Percentiles rank a stretch among this genome's conserved stretches.
Evolutionary conservation across 1,140 invertebrate species (phyloP).

Genomic region (Drusus annulatus): DNA sequence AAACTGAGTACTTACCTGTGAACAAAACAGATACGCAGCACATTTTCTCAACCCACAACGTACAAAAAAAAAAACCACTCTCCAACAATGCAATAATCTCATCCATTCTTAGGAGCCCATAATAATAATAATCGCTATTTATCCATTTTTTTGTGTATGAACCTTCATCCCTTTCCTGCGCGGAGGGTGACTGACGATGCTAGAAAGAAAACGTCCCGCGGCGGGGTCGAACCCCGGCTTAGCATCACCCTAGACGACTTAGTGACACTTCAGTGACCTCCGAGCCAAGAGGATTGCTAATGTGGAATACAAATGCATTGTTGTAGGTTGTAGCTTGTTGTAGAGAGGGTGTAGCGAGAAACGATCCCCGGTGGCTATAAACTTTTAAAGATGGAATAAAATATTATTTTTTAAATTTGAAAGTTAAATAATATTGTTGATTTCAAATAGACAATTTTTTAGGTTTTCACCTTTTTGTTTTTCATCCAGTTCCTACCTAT

Average conservation of each 20-base stretch:
- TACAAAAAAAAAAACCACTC: not conserved
- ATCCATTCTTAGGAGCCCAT: not conserved
- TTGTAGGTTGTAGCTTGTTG: not conserved
- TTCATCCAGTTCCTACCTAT: too few relatives aligned
- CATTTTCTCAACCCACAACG: too few relatives aligned
- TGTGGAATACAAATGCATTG: slow-evolving; percentile 37
- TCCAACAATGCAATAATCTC: not conserved
- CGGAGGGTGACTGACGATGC: slow-evolving; percentile 1
- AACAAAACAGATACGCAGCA: too few relatives aligned
- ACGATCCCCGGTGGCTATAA: too few relatives aligned
- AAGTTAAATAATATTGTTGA: too few relatives aligned
- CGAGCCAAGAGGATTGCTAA: slow-evolving; percentile 39
- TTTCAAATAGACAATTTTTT: too few relatives aligned
- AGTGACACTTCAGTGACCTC: slow-evolving; percentile 52
- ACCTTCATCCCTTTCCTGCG: not conserved
- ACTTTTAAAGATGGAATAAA: too few relatives aligned
- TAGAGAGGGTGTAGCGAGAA: not conserved
- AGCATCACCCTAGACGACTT: slow-evolving; percentile 49
- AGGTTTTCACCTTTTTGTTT: too few relatives aligned
- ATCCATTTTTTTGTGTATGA: slow-evolving; percentile 3
- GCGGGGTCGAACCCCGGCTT: slow-evolving; percentile 10
- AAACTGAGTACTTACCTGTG: too few relatives aligned
- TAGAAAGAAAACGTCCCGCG: slow-evolving; percentile 26
- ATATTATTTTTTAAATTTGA: too few relatives aligned
- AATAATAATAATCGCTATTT: slow-evolving; percentile 27